These are phyloP conservation scores for Phycodurus eques DNA, from an alignment of 2,113 vertebrate species.

Conservation along the genomic window DNA sequence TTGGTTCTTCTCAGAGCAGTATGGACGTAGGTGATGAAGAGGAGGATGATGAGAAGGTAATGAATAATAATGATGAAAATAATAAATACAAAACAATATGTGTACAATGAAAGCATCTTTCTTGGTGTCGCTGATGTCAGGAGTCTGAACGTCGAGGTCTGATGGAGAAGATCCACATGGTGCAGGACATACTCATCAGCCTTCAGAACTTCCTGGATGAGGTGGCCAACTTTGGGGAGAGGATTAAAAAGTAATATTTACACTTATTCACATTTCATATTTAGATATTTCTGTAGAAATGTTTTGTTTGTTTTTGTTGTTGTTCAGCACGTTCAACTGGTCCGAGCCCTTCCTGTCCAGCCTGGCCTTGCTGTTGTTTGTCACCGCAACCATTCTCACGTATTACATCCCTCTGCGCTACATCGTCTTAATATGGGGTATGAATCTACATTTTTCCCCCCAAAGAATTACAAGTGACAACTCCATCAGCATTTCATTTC, in stretches of 20 bases:
- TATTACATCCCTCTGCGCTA: constrained; percentile 90
- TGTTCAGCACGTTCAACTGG: constrained; percentile 92
- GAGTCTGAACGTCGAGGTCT: constrained; percentile 89
- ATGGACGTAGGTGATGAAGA: constrained; percentile 86
- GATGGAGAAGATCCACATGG: constrained; percentile 94
- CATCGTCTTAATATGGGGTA: constrained; percentile 93
- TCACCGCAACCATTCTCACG: constrained; percentile 71
- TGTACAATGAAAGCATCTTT: not conserved
- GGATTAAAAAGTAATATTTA: constrained; percentile 90
- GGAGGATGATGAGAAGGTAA: constrained; percentile 90
- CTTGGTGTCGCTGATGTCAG: constrained; percentile 59
- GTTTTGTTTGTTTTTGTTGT: not conserved
- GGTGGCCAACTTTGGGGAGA: constrained; percentile 87
- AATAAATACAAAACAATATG: not conserved
- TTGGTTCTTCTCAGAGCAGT: constrained; percentile 75
- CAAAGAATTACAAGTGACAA: not conserved
- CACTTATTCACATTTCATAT: not conserved
- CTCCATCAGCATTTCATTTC: not conserved
- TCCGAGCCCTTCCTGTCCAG: constrained; percentile 89
- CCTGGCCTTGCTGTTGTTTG: constrained; percentile 84
- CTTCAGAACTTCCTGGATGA: constrained; percentile 88
- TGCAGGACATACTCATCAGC: constrained; percentile 90
- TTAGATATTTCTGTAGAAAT: not conserved
- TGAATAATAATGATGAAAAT: not conserved
- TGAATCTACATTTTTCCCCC: constrained; percentile 46